Evolutionary conservation across 2,888 invertebrate species (phyloP).

Genomic region (Eristalis tenax): DNA sequence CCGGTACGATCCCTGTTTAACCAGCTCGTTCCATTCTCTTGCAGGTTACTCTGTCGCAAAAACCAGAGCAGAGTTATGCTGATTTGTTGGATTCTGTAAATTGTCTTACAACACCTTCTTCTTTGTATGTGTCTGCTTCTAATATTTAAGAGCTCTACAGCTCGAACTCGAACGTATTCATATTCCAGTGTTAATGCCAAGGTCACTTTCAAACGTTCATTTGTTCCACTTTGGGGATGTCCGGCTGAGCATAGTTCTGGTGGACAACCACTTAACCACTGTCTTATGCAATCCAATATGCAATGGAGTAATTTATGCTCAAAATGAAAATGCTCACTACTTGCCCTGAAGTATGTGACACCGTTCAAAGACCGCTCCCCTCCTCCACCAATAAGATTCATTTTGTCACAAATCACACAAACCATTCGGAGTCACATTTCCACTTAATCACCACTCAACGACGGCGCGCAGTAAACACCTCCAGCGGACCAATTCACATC

Average conservation of each 20-base stretch:
- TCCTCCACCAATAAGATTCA: too few species aligned
- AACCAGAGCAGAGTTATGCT: too few species aligned
- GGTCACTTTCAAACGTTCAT: neutral
- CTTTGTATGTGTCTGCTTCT: too few species aligned
- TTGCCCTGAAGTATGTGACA: too few species aligned
- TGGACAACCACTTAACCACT: neutral
- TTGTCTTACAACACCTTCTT: too few species aligned
- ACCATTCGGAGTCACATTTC: neutral
- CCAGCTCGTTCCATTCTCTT: too few species aligned
- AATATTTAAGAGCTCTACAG: too few species aligned
- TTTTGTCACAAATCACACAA: neutral
- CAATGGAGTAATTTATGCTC: neutral
- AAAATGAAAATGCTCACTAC: neutral
- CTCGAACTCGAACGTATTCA: too few species aligned
- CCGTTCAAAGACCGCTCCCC: too few species aligned
- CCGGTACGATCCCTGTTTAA: too few species aligned
- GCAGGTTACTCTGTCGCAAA: too few species aligned
- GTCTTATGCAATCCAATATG: neutral
- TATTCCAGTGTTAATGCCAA: neutral
- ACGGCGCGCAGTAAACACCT: neutral
- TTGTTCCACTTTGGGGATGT: neutral
- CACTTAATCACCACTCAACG: neutral
- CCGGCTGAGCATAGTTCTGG: neutral
- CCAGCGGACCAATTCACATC: neutral
- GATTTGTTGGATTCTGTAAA: too few species aligned